Evolutionary conservation across 2,888 invertebrate genomes (phyloP).

Genomic region (Meiosimyza decipiens): DNA sequence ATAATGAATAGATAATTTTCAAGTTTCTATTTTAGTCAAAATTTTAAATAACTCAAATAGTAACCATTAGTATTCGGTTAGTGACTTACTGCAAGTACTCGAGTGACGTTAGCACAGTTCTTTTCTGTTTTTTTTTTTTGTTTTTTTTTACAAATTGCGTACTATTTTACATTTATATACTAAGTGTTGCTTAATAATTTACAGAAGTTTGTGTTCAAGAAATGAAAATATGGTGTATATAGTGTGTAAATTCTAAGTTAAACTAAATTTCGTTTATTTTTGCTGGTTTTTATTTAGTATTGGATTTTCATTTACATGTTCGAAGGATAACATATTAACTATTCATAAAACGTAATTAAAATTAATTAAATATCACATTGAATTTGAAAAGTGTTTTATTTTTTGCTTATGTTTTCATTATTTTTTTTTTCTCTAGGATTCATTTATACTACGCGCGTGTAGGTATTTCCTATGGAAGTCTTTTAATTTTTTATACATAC

Average conservation of each 20-base stretch:
- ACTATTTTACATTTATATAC: slow-evolving; percentile 30
- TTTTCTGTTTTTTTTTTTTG: slow-evolving; percentile 37
- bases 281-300: no score
- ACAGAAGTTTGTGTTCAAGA: neutral
- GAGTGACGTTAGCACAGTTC: slow-evolving; percentile 13
- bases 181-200: slow-evolving; percentile 37
- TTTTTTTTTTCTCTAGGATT: no score
- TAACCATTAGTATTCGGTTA: no score
- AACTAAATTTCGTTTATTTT: neutral
- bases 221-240: neutral
- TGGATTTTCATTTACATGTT: no score
- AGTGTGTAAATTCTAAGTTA: neutral
- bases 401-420: slow-evolving; percentile 19
- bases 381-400: slow-evolving; percentile 52
- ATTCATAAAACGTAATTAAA: slow-evolving; percentile 26
- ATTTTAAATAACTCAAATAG: no score
- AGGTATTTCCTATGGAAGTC: slow-evolving; percentile 61
- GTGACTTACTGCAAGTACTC: no score
- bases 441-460: slow-evolving; percentile 38
- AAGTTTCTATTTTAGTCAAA: no score
- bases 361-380: slow-evolving; percentile 57
- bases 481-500: slow-evolving; percentile 48
- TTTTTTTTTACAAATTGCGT: slow-evolving; percentile 38
- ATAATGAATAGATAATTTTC: no score
- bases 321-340: no score